A percentile compares a stretch with the other conserved stretches of the same genome.
phyloP scores from a whole-genome alignment of 2,113 vertebrate genomes.

The Mandrillus leucophaeus region DNA sequence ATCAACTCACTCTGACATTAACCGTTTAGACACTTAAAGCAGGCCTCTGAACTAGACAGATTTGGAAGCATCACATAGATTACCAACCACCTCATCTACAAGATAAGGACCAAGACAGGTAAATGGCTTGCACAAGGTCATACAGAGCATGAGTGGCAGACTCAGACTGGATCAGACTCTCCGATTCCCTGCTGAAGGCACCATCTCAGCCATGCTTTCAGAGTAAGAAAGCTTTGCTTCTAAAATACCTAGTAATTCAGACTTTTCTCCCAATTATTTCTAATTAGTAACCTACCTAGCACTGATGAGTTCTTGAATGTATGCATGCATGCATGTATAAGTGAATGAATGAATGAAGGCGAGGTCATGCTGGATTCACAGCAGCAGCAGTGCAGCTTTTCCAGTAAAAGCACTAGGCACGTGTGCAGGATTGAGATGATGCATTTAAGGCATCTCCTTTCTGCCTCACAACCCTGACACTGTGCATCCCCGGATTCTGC shows the following conservation, averaged over 20 bases:
- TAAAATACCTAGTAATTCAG: background rate
- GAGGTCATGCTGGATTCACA: background rate
- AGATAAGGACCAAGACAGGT: background rate
- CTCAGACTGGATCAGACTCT: too few relatives aligned
- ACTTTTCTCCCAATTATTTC: background rate
- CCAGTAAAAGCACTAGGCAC: background rate
- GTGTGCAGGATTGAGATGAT: rapidly evolving
- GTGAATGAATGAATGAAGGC: background rate
- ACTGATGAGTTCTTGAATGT: background rate
- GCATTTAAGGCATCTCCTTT: background rate
- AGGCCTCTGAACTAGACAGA: background rate
- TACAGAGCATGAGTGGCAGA: rapidly evolving
- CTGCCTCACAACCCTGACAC: too few relatives aligned
- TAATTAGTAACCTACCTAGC: background rate
- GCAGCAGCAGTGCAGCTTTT: background rate
- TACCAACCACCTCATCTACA: background rate
- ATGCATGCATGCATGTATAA: too few relatives aligned
- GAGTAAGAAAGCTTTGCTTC: background rate
- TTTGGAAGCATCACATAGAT: background rate
- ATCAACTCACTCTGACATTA: background rate
- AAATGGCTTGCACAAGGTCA: background rate
- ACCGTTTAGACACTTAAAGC: background rate
- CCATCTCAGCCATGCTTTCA: rapidly evolving
- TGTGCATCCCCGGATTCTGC: rapidly evolving
- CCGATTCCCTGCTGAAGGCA: background rate